These are phyloP conservation scores for Ferdinandea cuprea DNA, from an alignment of 2,888 invertebrate species.

Conservation along the genomic window DNA sequence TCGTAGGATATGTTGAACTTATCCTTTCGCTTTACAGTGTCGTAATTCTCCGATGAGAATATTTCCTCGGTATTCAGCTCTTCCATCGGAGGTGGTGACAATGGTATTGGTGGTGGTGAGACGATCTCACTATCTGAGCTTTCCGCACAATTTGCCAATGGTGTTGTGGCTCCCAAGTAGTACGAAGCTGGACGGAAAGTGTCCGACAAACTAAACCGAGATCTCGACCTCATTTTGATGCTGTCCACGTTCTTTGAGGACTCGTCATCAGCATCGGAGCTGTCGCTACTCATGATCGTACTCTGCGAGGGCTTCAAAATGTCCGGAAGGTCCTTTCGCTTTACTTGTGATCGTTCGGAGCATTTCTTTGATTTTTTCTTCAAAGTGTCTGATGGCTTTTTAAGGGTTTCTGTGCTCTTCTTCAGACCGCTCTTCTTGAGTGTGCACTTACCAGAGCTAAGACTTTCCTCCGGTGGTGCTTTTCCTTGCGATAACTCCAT, in stretches of 20 bases:
- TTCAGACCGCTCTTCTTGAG: constrained; percentile 81
- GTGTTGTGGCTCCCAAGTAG: constrained; percentile 89
- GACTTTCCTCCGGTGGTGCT: constrained; percentile 80
- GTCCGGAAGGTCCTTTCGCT: constrained; percentile 85
- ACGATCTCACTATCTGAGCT: constrained; percentile 92
- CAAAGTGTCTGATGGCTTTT: constrained; percentile 77
- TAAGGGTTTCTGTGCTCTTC: constrained; percentile 74
- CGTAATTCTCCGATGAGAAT: constrained; percentile 82
- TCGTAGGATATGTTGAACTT: constrained; percentile 81
- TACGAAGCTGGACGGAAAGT: constrained; percentile 95
- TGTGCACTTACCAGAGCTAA: constrained; percentile 78
- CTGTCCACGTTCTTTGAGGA: constrained; percentile 89
- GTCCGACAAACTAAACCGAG: constrained; percentile 93
- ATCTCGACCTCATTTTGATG: constrained; percentile 87
- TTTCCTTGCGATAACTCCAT: constrained; percentile 88
- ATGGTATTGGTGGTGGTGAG: constrained; percentile 90
- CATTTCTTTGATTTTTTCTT: constrained; percentile 81
- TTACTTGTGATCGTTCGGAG: constrained; percentile 81
- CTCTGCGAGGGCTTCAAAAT: constrained; percentile 85
- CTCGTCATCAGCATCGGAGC: constrained; percentile 93
- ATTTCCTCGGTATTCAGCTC: constrained; percentile 87
- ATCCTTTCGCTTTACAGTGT: constrained; percentile 82
- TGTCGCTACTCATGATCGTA: constrained; percentile 84
- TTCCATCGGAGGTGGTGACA: constrained; percentile 86
- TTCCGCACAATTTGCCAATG: constrained; percentile 88